Percentiles rank a stretch among this genome's conserved stretches.
These are phyloP conservation scores for Cecropterus lyciades DNA, from an alignment of 1,140 invertebrate genomes.

Conservation along the genomic window DNA sequence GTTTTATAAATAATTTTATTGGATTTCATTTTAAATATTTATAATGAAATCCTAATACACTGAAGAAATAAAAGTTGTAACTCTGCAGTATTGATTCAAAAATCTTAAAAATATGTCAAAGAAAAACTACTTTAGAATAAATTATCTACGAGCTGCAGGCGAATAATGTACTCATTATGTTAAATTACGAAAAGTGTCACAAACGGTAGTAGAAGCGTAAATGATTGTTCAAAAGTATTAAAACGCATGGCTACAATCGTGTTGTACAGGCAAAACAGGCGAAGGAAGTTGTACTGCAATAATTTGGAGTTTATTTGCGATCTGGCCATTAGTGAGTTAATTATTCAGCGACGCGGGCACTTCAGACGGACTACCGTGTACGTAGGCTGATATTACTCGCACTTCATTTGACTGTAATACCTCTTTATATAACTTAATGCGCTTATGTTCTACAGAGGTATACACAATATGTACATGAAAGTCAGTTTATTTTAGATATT, in stretches of 20 bases:
- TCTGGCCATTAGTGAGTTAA: conserved; percentile 77
- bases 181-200: background rate
- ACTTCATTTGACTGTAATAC: conserved; percentile 38
- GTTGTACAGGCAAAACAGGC: conserved; percentile 45
- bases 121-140: too few species aligned
- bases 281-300: conserved; percentile 58
- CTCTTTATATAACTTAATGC: conserved; percentile 11
- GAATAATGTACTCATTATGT: too few species aligned
- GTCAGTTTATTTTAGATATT: too few species aligned
- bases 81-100: too few species aligned
- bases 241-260: conserved; percentile 32
- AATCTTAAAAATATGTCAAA: too few species aligned
- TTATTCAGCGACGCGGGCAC: conserved; percentile 68
- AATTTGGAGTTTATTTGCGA: conserved; percentile 79
- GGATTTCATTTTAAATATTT: too few species aligned
- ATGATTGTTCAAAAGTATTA: conserved; percentile 1
- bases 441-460: background rate
- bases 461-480: too few species aligned
- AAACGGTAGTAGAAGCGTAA: conserved; percentile 1
- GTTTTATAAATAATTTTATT: too few species aligned
- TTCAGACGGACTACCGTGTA: conserved; percentile 44
- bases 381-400: conserved; percentile 51
- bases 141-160: too few species aligned
- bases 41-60: too few species aligned
- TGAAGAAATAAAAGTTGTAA: too few species aligned